Evolutionary conservation across 2,113 vertebrate species (phyloP), one percentile per base, ranked within the genome.

Genomic region (Piprites chloris): DNA sequence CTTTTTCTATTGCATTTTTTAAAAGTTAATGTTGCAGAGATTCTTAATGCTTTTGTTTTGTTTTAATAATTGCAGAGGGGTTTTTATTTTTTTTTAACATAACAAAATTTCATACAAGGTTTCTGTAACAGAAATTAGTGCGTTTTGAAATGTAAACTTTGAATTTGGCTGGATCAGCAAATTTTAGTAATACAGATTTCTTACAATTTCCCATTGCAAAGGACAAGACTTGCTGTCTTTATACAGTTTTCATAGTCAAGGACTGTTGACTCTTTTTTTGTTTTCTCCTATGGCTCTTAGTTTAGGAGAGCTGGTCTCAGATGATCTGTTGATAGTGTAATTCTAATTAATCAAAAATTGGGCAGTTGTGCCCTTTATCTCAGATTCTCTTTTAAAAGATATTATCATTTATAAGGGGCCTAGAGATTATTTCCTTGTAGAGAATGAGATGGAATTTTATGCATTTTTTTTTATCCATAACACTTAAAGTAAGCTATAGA

Each of bases 201-300:
- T 69, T 44, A 41, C 8, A 52, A 8, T 58, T 65, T 65, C 9
- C 4, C 8, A 21, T 6, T 24, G 6, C 14, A 83, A 77, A 69
- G 73, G 4, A 47, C 2, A 5, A 56, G 9, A 11, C 15, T 73
- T 1, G 0, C 3, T 58, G 3, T n/a, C 11, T 26, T 20, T 58
- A 2, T 8, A 19, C 2, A 37, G 20, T 41, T 89, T 68, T 61
- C 20, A 46, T 52, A 2, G 7, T 6, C 10, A 89, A 85, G 2
- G 3, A 4, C 3, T 39, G 47, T 5, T 26, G 32, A 18, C 7
- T 32, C 46, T 65, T 50, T 37, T 71, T 76, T 39, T 61, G 8
- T 39, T 4, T 6, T 65, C 5, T 79, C 59, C 13, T 59, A 9
- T 33, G 27, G 2, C 6, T 44, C 14, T 59, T 6, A 55, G 6